Conservation (phyloP, 1,140 invertebrate genomes). For the Drosophila busckii region DNA sequence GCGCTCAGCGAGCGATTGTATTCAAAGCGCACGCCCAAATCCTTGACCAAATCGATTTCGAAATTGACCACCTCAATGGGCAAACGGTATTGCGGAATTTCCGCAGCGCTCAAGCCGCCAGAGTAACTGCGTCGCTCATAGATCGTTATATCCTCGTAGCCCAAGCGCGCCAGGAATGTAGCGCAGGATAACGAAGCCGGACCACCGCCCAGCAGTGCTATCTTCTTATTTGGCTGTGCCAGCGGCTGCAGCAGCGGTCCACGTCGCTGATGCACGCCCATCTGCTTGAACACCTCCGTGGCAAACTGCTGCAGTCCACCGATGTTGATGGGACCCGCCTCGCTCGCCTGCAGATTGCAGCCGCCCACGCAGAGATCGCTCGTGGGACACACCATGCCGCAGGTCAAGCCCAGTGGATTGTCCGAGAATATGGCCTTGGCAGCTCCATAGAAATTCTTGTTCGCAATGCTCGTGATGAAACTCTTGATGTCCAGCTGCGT, state of each 20-base stretch:
- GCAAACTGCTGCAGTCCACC: constrained; percentile 99
- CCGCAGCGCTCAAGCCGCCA: constrained; percentile 93
- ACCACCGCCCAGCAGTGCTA: constrained; percentile 95
- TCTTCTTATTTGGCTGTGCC: constrained; percentile 85
- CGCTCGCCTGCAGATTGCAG: constrained; percentile 96
- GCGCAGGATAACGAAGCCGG: constrained; percentile 98
- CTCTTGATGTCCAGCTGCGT: constrained; percentile 98
- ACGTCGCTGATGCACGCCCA: constrained; percentile 92
- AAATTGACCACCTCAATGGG: constrained; percentile 96
- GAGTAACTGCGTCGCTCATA: constrained; percentile 93
- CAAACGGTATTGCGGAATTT: constrained; percentile 98
- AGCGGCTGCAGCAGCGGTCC: constrained; percentile 84
- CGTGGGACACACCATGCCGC: constrained; percentile 99
- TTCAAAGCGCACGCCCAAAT: constrained; percentile 94
- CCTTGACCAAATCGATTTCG: constrained; percentile 94
- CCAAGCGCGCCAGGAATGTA: constrained; percentile 94
- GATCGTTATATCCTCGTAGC: constrained; percentile 94
- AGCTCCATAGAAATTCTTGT: constrained; percentile 99
- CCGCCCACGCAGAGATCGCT: constrained; percentile 98
- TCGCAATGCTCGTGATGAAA: constrained; percentile 97
- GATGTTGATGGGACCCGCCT: constrained; percentile 99
- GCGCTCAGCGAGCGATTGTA: constrained; percentile 82
- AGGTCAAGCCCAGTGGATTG: constrained; percentile 97
- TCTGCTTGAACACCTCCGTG: constrained; percentile 95
- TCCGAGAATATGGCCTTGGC: constrained; percentile 98